These are phyloP conservation scores for Pristionchus mayeri DNA, from an alignment of 2,888 invertebrate species.

Conservation along the genomic window DNA sequence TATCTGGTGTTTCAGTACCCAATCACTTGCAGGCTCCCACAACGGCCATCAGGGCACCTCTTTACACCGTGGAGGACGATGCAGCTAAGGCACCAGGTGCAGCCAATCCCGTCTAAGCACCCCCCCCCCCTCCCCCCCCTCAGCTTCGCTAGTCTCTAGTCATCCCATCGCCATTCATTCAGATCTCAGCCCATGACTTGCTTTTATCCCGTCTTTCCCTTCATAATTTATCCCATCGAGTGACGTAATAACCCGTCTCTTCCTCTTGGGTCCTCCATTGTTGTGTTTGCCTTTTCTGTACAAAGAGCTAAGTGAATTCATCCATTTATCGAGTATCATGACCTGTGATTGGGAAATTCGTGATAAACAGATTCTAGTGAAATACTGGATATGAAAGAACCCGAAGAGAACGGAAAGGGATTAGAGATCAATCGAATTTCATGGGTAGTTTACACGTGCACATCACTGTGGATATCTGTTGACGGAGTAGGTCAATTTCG, in stretches of 20 bases:
- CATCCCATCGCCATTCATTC: neutral
- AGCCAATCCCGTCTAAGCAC: slow-evolving; percentile 5
- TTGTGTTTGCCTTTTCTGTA: slow-evolving; percentile 31
- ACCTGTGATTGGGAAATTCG: slow-evolving; percentile 6
- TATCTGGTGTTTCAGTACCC: neutral
- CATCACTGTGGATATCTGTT: slow-evolving; percentile 10
- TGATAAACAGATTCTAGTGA: slow-evolving; percentile 10
- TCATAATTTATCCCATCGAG: neutral
- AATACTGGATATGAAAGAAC: neutral
- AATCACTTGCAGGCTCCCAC: neutral
- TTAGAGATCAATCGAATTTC: slow-evolving; percentile 42
- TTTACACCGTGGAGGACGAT: neutral
- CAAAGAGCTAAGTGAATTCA: neutral
- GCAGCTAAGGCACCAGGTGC: neutral
- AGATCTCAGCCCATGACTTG: slow-evolving; percentile 24
- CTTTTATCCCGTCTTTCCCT: neutral
- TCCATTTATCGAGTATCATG: slow-evolving; percentile 15
- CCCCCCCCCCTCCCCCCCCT: too few relatives aligned
- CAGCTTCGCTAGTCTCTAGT: neutral
- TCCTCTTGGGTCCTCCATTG: neutral
- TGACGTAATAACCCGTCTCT: neutral
- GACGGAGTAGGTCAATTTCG: slow-evolving; percentile 56
- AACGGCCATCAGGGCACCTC: slow-evolving; percentile 2
- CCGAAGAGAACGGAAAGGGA: neutral
- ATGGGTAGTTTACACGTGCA: slow-evolving; percentile 35